A percentile compares a stretch with the other conserved stretches of the same genome.
Conservation (phyloP, 2,113 vertebrate genomes). For the Centrocercus urophasianus region DNA sequence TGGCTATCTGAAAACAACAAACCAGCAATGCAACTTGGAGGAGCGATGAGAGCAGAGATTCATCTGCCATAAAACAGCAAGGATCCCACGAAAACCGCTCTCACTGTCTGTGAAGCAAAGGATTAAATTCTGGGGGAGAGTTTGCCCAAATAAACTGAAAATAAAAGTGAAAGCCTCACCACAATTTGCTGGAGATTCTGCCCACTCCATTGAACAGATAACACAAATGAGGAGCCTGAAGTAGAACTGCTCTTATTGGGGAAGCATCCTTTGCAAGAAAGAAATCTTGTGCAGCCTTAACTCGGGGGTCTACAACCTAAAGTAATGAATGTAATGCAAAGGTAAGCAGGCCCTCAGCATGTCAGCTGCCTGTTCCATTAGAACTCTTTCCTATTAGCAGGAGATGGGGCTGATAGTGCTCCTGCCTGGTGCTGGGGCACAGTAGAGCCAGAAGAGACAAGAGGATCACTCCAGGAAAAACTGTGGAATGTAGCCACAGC, state of each 20-base stretch:
- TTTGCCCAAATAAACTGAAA: conserved; percentile 39
- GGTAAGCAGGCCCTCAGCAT: background rate
- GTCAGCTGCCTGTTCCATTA: background rate
- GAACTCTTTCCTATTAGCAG: background rate
- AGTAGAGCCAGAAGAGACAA: rapidly evolving
- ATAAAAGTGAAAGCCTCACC: background rate
- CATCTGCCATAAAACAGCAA: conserved; percentile 42
- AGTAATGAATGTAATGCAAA: background rate
- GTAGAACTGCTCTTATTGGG: conserved; percentile 1
- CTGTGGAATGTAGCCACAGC: too few species aligned
- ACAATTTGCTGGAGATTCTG: background rate
- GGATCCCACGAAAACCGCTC: conserved; percentile 30
- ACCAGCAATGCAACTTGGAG: background rate
- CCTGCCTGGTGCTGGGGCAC: rapidly evolving
- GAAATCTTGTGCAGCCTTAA: background rate
- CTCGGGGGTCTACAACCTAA: background rate
- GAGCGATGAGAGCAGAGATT: conserved; percentile 17
- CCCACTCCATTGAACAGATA: background rate
- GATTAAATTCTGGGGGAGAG: background rate
- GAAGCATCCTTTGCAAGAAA: background rate
- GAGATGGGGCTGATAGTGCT: background rate
- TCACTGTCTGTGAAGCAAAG: background rate
- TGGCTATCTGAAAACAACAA: background rate
- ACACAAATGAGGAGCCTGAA: background rate
- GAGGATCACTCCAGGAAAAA: background rate